A percentile compares a stretch with the other conserved stretches of the same genome.
Conservation (phyloP, 1,140 invertebrate species). For the Rhyacophila brunnea region DNA sequence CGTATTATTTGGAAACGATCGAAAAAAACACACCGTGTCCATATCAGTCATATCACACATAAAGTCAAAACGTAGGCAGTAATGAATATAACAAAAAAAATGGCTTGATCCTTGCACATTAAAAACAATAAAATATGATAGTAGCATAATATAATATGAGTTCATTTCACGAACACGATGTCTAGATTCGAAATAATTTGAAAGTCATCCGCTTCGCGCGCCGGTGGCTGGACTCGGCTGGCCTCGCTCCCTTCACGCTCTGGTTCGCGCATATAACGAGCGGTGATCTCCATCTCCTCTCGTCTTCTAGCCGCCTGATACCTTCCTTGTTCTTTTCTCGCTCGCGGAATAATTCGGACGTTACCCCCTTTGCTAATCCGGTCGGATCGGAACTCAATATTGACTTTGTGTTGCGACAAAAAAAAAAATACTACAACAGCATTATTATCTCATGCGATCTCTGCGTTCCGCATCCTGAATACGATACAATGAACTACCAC, state of each 20-base stretch:
- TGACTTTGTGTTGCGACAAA: too few species aligned
- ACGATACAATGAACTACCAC: too few species aligned
- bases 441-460: too few species aligned
- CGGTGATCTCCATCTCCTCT: slow-evolving; percentile 15
- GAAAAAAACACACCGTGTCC: too few species aligned
- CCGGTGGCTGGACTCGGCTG: slow-evolving; percentile 7
- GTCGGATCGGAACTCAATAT: slow-evolving; percentile 5
- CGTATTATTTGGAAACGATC: too few species aligned
- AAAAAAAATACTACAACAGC: too few species aligned
- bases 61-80: too few species aligned
- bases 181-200: slow-evolving; percentile 13
- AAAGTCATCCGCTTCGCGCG: slow-evolving; percentile 17
- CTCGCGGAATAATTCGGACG: slow-evolving; percentile 9
- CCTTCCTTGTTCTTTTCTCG: background rate
- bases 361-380: slow-evolving; percentile 21
- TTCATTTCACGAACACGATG: background rate
- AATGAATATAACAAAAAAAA: too few species aligned
- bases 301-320: background rate
- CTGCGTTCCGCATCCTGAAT: too few species aligned
- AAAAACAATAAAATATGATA: background rate
- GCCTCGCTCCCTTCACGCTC: slow-evolving; percentile 21
- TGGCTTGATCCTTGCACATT: too few species aligned
- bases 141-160: background rate
- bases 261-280: slow-evolving; percentile 29
- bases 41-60: too few species aligned